Evolutionary conservation across 2,113 vertebrate species (phyloP).

Genomic region (Panthera leo): DNA sequence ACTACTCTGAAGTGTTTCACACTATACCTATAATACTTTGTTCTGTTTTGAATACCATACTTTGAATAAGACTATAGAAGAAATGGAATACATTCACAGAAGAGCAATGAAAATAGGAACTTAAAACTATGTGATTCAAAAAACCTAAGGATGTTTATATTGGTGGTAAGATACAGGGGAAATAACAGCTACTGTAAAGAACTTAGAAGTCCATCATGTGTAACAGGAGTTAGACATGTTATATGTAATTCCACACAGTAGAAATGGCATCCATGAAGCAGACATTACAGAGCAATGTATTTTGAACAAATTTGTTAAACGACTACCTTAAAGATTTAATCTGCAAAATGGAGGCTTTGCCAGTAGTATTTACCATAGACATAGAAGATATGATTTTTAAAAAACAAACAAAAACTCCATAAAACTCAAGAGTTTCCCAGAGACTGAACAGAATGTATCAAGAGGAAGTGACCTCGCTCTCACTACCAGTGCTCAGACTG

Average conservation of each 20-base stretch:
- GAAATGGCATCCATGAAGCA: background rate
- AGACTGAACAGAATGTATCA: background rate
- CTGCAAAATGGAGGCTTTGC: background rate
- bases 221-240: background rate
- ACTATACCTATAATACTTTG: background rate
- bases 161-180: background rate
- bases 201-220: background rate
- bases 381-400: background rate
- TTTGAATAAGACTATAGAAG: background rate
- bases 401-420: background rate
- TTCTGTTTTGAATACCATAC: background rate
- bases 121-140: background rate
- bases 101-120: background rate
- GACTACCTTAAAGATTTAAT: conserved; percentile 20
- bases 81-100: background rate
- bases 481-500: background rate
- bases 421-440: background rate
- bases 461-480: background rate
- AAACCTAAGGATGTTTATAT: background rate
- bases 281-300: background rate
- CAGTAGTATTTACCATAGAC: background rate
- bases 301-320: background rate
- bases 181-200: background rate
- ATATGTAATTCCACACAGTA: background rate
- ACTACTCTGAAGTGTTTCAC: background rate